Conservation (phyloP, 2,113 vertebrate genomes). For the Brienomyrus brachyistius region DNA sequence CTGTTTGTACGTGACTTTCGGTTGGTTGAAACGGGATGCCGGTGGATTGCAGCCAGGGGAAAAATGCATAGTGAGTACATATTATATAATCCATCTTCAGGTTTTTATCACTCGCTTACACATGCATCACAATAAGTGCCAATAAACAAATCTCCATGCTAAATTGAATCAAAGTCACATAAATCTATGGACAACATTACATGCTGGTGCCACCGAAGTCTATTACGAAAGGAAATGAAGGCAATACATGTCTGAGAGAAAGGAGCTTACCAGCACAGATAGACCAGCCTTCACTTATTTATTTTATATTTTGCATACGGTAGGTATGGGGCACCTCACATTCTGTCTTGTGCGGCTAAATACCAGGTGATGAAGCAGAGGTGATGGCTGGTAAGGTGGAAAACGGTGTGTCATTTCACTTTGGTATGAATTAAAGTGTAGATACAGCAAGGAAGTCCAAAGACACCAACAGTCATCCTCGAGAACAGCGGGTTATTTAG, state of each 20-base stretch:
- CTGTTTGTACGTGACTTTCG: constrained; percentile 35
- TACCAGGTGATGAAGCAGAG: neutral
- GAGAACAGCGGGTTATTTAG: neutral
- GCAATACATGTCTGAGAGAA: constrained; percentile 38
- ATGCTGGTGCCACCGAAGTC: constrained; percentile 55
- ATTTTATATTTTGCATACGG: constrained; percentile 39
- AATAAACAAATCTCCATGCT: constrained; percentile 63
- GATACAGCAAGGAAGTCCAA: neutral
- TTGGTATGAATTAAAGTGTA: neutral
- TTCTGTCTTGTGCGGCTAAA: neutral
- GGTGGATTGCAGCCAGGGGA: constrained; percentile 40
- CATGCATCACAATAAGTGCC: constrained; percentile 66
- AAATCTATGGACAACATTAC: constrained; percentile 61
- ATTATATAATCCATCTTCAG: constrained; percentile 62
- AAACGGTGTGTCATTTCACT: neutral
- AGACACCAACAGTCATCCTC: neutral
- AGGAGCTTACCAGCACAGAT: constrained; percentile 51
- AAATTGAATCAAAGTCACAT: constrained; percentile 66
- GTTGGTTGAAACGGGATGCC: constrained; percentile 35
- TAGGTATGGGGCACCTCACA: neutral
- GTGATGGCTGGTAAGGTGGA: neutral
- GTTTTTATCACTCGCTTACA: constrained; percentile 59
- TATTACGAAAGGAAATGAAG: constrained; percentile 48
- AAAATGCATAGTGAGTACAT: constrained; percentile 58
- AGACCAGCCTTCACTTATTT: constrained; percentile 54